Percentiles rank a stretch among this genome's conserved stretches.
Evolutionary conservation across 2,113 vertebrate genomes (phyloP).

Genomic region (Lagopus leucura): DNA sequence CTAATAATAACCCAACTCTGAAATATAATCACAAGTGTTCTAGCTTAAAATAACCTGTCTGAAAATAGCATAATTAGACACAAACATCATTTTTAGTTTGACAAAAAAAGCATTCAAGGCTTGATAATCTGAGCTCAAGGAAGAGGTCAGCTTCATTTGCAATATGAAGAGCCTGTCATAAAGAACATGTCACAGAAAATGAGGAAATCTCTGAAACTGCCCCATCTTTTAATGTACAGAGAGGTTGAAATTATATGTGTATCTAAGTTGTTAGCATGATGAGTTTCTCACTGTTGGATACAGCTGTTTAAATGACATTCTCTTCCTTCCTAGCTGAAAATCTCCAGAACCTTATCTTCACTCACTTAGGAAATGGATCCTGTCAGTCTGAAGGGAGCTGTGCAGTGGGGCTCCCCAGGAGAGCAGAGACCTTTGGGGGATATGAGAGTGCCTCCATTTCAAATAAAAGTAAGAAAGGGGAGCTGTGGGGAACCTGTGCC

Average conservation of each 20-base stretch:
- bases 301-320: neutral
- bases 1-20: neutral
- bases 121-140: neutral
- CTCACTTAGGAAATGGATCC: slow-evolving; percentile 61
- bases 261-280: neutral
- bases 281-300: accelerated
- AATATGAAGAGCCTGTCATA: neutral
- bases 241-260: neutral
- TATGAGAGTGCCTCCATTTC: slow-evolving; percentile 79
- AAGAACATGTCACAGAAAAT: neutral
- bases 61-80: neutral
- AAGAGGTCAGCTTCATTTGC: neutral
- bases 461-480: slow-evolving; percentile 80
- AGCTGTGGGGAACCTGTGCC: too few relatives aligned
- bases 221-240: neutral
- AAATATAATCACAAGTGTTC: neutral
- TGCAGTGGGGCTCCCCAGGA: slow-evolving; percentile 65
- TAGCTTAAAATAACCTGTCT: neutral
- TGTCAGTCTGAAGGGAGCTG: slow-evolving; percentile 73
- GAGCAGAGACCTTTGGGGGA: slow-evolving; percentile 90
- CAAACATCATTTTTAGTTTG: neutral
- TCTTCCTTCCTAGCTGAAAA: slow-evolving; percentile 82
- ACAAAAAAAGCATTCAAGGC: neutral
- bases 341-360: slow-evolving; percentile 88
- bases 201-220: neutral